Evolutionary conservation across 2,797 vertebrate genomes (phyloP).

Genomic region (Pogonophryne albipinna): DNA sequence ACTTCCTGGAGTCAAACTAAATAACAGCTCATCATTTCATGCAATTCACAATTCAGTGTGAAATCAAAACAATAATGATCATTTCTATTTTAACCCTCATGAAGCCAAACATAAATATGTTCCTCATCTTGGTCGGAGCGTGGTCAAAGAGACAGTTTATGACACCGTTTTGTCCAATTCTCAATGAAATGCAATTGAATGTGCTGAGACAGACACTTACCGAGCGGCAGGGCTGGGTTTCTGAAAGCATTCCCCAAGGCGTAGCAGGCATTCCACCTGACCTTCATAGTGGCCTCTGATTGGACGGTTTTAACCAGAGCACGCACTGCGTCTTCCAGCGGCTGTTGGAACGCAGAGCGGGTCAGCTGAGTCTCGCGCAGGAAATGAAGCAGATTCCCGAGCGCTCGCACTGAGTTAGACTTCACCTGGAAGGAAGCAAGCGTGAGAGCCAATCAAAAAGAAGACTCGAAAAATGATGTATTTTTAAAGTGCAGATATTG

Average conservation of each 20-base stretch:
- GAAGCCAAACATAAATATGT: too few species aligned
- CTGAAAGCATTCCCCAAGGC: constrained; percentile 96
- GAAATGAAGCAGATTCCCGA: constrained; percentile 96
- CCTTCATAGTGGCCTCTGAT: constrained; percentile 97
- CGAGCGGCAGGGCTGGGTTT: constrained; percentile 91
- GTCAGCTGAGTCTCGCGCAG: constrained; percentile 89
- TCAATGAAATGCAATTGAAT: too few species aligned
- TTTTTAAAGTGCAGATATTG: too few species aligned
- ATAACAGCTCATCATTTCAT: too few species aligned
- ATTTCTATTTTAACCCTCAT: too few species aligned
- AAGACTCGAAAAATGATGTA: neutral
- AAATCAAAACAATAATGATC: too few species aligned
- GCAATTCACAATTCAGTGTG: too few species aligned
- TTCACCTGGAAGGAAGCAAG: constrained; percentile 87
- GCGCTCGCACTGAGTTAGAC: constrained; percentile 93
- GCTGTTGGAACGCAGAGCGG: constrained; percentile 88
- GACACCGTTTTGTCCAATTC: neutral
- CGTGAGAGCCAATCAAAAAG: neutral
- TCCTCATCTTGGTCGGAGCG: neutral
- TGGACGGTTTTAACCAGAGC: constrained; percentile 91
- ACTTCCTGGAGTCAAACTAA: too few species aligned
- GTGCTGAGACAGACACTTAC: constrained; percentile 77
- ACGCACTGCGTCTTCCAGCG: constrained; percentile 89
- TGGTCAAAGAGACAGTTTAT: neutral
- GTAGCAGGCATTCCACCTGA: constrained; percentile 98